A percentile compares a stretch with the other conserved stretches of the same genome.
These are phyloP conservation scores for Nothocercus nigrocapillus DNA, from an alignment of 2,113 vertebrate genomes.

Conservation along the genomic window DNA sequence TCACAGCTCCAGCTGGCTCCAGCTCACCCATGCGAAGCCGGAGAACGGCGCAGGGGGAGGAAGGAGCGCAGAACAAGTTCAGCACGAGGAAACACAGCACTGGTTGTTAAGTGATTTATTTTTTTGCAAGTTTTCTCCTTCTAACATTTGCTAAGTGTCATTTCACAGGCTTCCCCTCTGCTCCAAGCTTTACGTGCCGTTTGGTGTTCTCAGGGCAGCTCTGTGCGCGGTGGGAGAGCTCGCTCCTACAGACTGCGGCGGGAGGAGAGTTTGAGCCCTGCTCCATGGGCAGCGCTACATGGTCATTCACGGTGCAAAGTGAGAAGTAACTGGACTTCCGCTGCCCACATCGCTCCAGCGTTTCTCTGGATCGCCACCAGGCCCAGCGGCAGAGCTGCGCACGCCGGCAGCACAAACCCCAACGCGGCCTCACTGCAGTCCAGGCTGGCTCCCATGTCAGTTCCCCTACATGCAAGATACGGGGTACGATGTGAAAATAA, in stretches of 20 bases:
- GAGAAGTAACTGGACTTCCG: background rate
- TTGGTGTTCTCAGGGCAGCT: no score
- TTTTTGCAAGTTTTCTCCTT: background rate
- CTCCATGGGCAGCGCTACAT: background rate
- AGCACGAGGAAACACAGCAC: background rate
- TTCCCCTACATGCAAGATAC: background rate
- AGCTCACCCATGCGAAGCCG: background rate
- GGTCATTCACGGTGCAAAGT: accelerated
- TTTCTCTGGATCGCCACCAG: background rate
- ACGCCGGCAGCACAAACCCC: background rate
- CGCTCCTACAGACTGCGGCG: no score
- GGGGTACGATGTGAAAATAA: no score
- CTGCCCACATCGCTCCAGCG: background rate
- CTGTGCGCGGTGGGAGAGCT: no score
- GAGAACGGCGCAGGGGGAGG: background rate
- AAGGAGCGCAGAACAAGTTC: background rate
- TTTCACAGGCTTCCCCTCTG: background rate
- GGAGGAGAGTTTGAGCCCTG: no score
- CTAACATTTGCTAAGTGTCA: background rate
- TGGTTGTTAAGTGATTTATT: background rate
- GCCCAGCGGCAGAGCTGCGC: background rate
- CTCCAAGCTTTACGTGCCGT: background rate
- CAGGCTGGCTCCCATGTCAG: background rate
- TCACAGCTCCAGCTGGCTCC: background rate
- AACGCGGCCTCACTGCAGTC: background rate